Evolutionary conservation across 2,113 vertebrate species (phyloP), one percentile per base, ranked within the genome.

Genomic region (Calyptomena viridis): DNA sequence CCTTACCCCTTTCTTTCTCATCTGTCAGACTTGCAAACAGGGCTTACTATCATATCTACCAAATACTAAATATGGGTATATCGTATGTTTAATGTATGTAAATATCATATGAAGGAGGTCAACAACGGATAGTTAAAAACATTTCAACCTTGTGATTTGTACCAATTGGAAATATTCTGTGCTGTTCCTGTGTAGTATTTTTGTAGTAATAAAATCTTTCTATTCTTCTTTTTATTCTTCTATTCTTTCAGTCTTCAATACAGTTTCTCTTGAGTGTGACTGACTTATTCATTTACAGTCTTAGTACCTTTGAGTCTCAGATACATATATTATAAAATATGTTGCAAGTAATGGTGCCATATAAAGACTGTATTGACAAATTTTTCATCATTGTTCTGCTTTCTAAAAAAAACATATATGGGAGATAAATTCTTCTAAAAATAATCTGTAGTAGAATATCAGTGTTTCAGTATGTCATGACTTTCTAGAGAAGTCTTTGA

Each of bases 11-110:
- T 33, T 87, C 47, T 60, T 81, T 74, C n/a, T 42, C 7, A 50
- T 14, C 14, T 79, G 10, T 63, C 64, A 63, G 28, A 33, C 23
- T 62, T 78, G 6, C 14, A 56, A 39, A 47, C 13, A 64, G 47
- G 16, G 11, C 12, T 11, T 55, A 4, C 13, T 74, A 6, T 20
- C 33, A 0, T 72, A 39, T 11, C 22, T 59, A n/a, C 47, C 25
- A 63, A 21, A 53, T 79, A 60, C 11, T 0, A 0, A 7, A 25
- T 79, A 46, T 4, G 5, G 17, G 28, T 11, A 1, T 33, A n/a
- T 5, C 7, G 6, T 52, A 31, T 20, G 3, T 47, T 62, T 87
- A 47, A 42, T 39, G 7, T 39, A 27, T 23, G 14, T 23, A 63
- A 58, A 52, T 77, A 25, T 63, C 6, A 11, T 63, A 6, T 76